These are phyloP conservation scores for Acrobeloides nanus DNA, from an alignment of 2,888 invertebrate species.

Conservation along the genomic window DNA sequence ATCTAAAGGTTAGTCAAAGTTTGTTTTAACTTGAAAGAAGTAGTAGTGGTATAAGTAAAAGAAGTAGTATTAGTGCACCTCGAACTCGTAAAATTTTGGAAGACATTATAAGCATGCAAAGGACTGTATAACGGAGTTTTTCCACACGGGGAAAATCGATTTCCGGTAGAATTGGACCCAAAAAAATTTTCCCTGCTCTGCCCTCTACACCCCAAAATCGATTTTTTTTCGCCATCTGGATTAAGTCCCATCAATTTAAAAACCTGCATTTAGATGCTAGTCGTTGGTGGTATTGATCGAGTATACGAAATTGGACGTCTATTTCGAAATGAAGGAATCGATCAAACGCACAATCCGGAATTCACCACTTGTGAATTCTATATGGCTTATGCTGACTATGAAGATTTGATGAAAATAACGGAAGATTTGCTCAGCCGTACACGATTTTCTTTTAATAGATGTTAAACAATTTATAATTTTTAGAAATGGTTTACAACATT, in stretches of 20 bases:
- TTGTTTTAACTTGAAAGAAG: not conserved
- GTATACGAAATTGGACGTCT: conserved; percentile 72
- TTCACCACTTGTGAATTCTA: conserved; percentile 99
- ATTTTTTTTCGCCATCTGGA: not conserved
- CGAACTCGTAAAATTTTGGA: too few relatives aligned
- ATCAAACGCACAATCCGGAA: conserved; percentile 97
- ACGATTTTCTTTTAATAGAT: not conserved
- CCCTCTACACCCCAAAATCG: conserved; percentile 13
- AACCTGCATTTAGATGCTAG: conserved; percentile 67
- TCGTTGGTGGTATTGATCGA: conserved; percentile 92
- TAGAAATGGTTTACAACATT: conserved; percentile 82
- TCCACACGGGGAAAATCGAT: too few relatives aligned
- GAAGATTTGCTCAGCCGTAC: conserved; percentile 69
- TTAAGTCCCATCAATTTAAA: conserved; percentile 1
- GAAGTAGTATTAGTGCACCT: conserved; percentile 10
- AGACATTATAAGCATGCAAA: too few relatives aligned
- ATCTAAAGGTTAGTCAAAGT: conserved; percentile 67
- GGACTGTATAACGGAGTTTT: too few relatives aligned
- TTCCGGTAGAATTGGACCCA: too few relatives aligned
- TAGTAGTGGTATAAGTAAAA: not conserved
- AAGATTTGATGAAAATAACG: conserved; percentile 84
- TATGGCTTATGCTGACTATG: conserved; percentile 99
- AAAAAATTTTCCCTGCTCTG: too few relatives aligned
- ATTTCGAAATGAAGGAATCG: conserved; percentile 97
- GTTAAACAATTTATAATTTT: conserved; percentile 11